Evolutionary conservation across 2,888 invertebrate species (phyloP).

Genomic region (Synanthedon myopaeformis): DNA sequence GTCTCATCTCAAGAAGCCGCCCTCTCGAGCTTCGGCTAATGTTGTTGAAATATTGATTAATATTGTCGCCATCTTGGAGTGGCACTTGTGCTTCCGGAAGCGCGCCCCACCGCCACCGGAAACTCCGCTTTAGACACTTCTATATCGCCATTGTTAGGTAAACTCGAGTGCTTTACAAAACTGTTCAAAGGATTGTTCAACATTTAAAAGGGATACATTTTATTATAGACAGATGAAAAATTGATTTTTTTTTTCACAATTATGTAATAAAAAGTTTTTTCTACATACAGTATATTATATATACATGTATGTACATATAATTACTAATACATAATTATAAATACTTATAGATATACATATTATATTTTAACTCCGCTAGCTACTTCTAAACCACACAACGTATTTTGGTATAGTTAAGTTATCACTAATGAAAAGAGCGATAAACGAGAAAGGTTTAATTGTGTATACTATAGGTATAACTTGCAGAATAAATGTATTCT

Average conservation of each 20-base stretch:
- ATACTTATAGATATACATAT: no score
- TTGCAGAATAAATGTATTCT: no score
- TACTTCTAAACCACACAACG: no score
- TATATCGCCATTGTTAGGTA: conserved; percentile 36
- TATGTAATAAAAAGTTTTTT: conserved; percentile 3
- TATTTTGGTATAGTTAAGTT: no score
- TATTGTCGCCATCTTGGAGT: conserved; percentile 67
- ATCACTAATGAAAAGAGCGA: no score
- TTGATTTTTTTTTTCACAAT: conserved; percentile 3
- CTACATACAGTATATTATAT: no score
- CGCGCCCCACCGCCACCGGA: conserved; percentile 33
- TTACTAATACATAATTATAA: no score
- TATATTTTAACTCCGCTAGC: no score
- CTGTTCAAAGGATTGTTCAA: conserved; percentile 7
- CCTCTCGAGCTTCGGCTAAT: conserved; percentile 39
- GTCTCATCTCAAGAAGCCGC: conserved; percentile 42
- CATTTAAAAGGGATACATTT: conserved; percentile 1
- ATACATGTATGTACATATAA: no score
- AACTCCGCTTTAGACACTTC: conserved; percentile 46
- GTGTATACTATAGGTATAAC: no score
- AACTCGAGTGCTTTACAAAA: conserved; percentile 28
- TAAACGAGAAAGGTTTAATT: no score
- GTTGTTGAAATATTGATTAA: conserved; percentile 72
- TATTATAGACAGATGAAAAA: background rate
- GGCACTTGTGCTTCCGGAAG: conserved; percentile 37